A percentile compares a stretch with the other conserved stretches of the same genome.
phyloP scores from a whole-genome alignment of 2,888 invertebrate species.

The Apamea epomidion region DNA sequence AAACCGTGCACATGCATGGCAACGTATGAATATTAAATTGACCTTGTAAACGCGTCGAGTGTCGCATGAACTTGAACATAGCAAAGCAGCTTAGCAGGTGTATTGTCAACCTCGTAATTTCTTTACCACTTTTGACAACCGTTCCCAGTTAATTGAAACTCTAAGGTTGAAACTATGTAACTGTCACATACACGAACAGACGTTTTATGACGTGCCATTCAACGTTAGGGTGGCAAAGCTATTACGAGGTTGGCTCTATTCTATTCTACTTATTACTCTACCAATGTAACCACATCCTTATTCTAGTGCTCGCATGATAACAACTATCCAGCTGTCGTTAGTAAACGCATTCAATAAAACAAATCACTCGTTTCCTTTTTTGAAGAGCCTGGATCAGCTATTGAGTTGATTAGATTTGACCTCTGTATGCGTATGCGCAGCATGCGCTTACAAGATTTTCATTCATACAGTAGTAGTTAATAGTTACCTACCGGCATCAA shows the following conservation, averaged over 20 bases:
- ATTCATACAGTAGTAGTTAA: background rate
- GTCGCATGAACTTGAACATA: background rate
- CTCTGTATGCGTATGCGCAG: background rate
- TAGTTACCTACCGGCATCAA: background rate
- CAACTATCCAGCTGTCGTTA: background rate
- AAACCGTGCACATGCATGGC: background rate
- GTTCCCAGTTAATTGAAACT: too few relatives aligned
- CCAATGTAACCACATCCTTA: background rate
- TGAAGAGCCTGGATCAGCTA: background rate
- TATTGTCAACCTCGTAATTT: too few relatives aligned
- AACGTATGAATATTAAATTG: background rate
- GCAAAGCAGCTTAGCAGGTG: background rate
- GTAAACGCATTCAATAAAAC: background rate
- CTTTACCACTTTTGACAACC: too few relatives aligned
- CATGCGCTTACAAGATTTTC: background rate
- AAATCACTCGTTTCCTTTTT: background rate
- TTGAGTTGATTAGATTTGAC: background rate
- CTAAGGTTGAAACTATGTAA: too few relatives aligned
- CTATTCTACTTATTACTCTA: background rate
- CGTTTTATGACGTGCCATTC: too few relatives aligned
- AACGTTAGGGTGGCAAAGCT: too few relatives aligned
- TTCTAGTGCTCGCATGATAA: background rate
- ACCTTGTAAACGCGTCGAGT: background rate
- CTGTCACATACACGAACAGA: too few relatives aligned
- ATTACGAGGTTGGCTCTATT: too few relatives aligned